Percentiles rank a stretch among this genome's conserved stretches.
Evolutionary conservation across 2,888 invertebrate species (phyloP).

Genomic region (Caenorhabditis sinica): DNA sequence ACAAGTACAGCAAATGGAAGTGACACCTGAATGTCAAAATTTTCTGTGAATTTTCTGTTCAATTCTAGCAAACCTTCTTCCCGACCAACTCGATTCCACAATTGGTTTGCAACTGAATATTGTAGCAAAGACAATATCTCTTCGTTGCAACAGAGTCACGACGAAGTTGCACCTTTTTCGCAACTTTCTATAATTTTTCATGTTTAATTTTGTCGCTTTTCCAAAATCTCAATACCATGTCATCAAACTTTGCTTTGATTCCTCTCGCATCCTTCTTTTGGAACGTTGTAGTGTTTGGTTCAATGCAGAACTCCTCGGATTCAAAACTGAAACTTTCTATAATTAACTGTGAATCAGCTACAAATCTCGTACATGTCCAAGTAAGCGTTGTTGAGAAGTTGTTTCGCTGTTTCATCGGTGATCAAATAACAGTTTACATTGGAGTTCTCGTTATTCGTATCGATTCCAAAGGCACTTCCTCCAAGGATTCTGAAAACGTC

Average conservation of each 20-base stretch:
- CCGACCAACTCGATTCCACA: conserved; percentile 82
- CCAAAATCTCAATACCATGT: conserved; percentile 79
- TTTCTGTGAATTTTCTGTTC: conserved; percentile 20
- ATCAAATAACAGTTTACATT: conserved; percentile 82
- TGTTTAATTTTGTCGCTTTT: background rate
- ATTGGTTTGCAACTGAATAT: conserved; percentile 76
- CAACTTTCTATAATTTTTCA: conserved; percentile 75
- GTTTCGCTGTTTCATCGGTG: conserved; percentile 83
- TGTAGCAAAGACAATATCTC: conserved; percentile 82
- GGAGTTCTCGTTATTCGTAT: conserved; percentile 73
- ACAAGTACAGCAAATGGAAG: conserved; percentile 83
- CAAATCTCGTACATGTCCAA: conserved; percentile 78
- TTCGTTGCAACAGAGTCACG: conserved; percentile 82
- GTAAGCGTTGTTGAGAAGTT: conserved; percentile 81
- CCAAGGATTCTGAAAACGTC: conserved; percentile 81
- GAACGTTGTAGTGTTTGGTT: conserved; percentile 76
- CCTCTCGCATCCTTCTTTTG: conserved; percentile 76
- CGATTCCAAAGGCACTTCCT: conserved; percentile 82
- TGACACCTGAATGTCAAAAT: conserved; percentile 75
- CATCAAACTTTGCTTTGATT: conserved; percentile 82
- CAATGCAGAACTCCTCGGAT: conserved; percentile 82
- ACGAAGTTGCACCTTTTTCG: conserved; percentile 83
- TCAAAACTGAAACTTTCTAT: conserved; percentile 75
- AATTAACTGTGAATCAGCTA: background rate
- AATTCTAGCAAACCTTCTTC: conserved; percentile 68